phyloP scores from a whole-genome alignment of 2,888 invertebrate genomes.

The Chrysina gloriosa region DNA sequence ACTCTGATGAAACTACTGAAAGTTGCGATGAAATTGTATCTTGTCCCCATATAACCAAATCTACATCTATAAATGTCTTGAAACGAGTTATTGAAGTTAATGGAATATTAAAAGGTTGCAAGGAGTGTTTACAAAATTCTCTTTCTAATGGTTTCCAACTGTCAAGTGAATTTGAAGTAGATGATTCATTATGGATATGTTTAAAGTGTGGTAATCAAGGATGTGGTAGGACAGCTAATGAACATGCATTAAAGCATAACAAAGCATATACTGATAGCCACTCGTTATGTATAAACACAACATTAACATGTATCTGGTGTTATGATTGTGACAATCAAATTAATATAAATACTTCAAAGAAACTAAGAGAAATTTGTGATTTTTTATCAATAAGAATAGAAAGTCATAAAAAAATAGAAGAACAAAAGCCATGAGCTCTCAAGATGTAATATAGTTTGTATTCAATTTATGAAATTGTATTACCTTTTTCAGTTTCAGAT shows the following conservation, averaged over 20 bases:
- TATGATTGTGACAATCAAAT: constrained; percentile 82
- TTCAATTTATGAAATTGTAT: neutral
- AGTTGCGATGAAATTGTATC: constrained; percentile 76
- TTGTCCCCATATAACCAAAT: constrained; percentile 78
- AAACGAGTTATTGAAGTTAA: constrained; percentile 67
- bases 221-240: constrained; percentile 76
- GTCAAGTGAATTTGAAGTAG: constrained; percentile 63
- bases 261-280: constrained; percentile 83
- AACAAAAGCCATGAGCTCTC: neutral
- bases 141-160: constrained; percentile 49
- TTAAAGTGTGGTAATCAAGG: constrained; percentile 82
- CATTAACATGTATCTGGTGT: constrained; percentile 81
- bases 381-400: constrained; percentile 7
- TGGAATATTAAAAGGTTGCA: constrained; percentile 67
- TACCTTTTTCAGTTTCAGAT: neutral
- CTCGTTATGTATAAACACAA: constrained; percentile 78
- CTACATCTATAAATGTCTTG: constrained; percentile 74
- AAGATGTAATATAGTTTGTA: neutral
- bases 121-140: constrained; percentile 58
- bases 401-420: constrained; percentile 17
- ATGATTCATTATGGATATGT: constrained; percentile 79
- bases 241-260: constrained; percentile 81
- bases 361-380: constrained; percentile 71
- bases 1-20: constrained; percentile 76
- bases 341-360: constrained; percentile 70